Evolutionary conservation across 1,140 invertebrate species (phyloP).

Genomic region (Conus ventricosus): DNA sequence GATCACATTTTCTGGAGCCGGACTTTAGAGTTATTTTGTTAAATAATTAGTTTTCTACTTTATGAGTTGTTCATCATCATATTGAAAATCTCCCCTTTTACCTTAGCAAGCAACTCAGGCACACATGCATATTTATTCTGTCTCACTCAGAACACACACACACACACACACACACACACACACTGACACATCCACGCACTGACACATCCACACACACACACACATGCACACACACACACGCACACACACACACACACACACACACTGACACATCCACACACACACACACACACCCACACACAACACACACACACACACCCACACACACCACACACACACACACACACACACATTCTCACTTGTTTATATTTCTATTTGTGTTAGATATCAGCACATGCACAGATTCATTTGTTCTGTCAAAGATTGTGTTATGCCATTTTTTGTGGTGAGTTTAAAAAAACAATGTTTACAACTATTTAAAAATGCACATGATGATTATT

Average conservation of each 20-base stretch:
- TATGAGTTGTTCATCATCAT: too few species aligned
- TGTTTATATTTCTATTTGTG: neutral
- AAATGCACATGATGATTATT: too few species aligned
- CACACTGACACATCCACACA: neutral
- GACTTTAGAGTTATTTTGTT: too few species aligned
- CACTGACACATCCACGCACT: neutral
- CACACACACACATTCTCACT: neutral
- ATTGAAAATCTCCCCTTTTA: too few species aligned
- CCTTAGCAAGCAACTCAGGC: neutral
- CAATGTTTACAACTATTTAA: too few species aligned
- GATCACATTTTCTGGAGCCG: too few species aligned
- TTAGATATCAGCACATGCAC: neutral
- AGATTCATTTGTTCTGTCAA: too few species aligned
- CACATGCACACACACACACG: neutral
- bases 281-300: neutral
- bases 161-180: conserved; percentile 5
- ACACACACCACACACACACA: neutral
- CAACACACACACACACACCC: neutral
- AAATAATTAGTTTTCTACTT: too few species aligned
- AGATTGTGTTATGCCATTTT: too few species aligned
- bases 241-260: neutral
- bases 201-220: neutral
- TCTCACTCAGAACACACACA: neutral
- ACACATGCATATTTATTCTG: neutral
- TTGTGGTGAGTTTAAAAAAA: too few species aligned